These are phyloP conservation scores for Merops nubicus DNA, from an alignment of 2,113 vertebrate species.

Conservation along the genomic window DNA sequence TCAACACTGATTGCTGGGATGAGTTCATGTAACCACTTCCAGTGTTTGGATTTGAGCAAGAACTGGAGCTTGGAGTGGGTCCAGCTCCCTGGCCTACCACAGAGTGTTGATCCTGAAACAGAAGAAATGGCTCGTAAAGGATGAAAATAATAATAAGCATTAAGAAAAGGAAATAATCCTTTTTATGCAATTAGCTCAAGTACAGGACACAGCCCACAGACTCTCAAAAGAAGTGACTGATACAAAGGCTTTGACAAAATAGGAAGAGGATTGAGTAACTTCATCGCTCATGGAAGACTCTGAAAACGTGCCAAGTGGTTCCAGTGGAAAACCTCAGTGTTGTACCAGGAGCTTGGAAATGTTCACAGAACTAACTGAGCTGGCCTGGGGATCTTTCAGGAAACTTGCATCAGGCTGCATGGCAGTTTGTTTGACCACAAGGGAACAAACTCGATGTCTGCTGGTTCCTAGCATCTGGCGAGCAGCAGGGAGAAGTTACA, in stretches of 20 bases:
- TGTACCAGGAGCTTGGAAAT: constrained; percentile 40
- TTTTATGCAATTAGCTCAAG: constrained; percentile 34
- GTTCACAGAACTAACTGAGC: background rate
- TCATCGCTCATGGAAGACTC: background rate
- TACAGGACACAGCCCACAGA: background rate
- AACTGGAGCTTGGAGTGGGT: constrained; percentile 75
- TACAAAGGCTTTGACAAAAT: background rate
- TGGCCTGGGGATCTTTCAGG: background rate
- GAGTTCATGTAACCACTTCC: constrained; percentile 80
- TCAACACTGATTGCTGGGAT: constrained; percentile 80
- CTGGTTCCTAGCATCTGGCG: constrained; percentile 17
- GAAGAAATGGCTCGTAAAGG: constrained; percentile 55
- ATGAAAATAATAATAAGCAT: constrained; percentile 52
- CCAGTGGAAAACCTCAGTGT: constrained; percentile 14
- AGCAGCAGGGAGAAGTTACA: background rate
- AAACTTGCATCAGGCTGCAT: background rate
- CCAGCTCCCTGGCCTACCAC: constrained; percentile 76
- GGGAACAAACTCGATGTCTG: background rate
- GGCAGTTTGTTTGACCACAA: background rate
- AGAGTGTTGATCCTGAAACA: constrained; percentile 80
- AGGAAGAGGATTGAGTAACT: background rate
- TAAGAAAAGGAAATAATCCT: constrained; percentile 44
- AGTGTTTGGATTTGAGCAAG: constrained; percentile 80
- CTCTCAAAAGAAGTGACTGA: background rate
- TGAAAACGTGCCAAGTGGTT: background rate